Evolutionary conservation across 1,140 invertebrate genomes (phyloP).

Genomic region (Drosophila nigromelanica): DNA sequence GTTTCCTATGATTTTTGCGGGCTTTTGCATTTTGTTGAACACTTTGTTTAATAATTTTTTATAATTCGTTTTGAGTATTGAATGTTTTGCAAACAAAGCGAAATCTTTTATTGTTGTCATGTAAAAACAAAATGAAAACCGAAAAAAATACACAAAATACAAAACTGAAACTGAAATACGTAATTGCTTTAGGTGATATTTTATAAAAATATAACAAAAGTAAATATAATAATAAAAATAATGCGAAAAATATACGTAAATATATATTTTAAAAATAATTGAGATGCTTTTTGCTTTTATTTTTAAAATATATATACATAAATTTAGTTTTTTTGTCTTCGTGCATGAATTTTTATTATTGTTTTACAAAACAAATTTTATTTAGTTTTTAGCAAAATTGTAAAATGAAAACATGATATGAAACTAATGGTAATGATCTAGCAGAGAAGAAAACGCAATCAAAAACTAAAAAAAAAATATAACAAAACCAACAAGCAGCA

Average conservation of each 20-base stretch:
- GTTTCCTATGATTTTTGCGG: constrained; percentile 70
- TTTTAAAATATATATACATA: constrained; percentile 47
- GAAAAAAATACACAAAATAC: constrained; percentile 45
- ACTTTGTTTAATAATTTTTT: constrained; percentile 66
- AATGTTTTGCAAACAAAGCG: constrained; percentile 64
- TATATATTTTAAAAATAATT: constrained; percentile 74
- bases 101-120: constrained; percentile 75
- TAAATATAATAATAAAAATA: constrained; percentile 67
- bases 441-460: constrained; percentile 71
- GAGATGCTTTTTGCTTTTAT: constrained; percentile 59
- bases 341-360: constrained; percentile 73
- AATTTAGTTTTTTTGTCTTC: constrained; percentile 57
- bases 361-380: constrained; percentile 76
- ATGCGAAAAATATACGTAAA: constrained; percentile 65
- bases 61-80: constrained; percentile 53
- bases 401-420: constrained; percentile 75
- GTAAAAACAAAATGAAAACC: constrained; percentile 56
- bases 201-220: constrained; percentile 81
- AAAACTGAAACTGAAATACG: constrained; percentile 83
- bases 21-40: constrained; percentile 81
- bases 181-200: constrained; percentile 84
- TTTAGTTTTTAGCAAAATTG: constrained; percentile 84
- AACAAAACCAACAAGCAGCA: constrained; percentile 65
- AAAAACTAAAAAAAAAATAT: constrained; percentile 71
- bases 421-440: constrained; percentile 34